Evolutionary conservation across 2,113 vertebrate genomes (phyloP).

Genomic region (Siphamia tubifer): DNA sequence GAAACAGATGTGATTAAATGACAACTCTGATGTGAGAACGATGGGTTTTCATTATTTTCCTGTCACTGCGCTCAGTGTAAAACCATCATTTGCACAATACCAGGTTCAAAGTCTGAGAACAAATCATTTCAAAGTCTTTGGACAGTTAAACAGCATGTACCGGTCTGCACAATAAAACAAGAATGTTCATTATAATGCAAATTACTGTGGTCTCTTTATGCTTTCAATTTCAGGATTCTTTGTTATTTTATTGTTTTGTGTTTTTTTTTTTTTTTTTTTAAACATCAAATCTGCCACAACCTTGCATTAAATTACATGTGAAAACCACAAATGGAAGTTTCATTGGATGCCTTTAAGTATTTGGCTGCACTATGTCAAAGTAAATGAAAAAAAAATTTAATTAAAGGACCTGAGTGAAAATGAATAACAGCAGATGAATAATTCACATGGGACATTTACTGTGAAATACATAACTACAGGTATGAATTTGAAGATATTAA

Average conservation of each 20-base stretch:
- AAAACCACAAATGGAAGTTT: conserved; percentile 42
- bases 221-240: conserved; percentile 59
- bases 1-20: conserved; percentile 63
- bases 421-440: not conserved
- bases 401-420: conserved; percentile 16
- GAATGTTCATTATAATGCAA: conserved; percentile 75
- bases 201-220: conserved; percentile 47
- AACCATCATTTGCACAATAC: conserved; percentile 54
- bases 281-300: conserved; percentile 38
- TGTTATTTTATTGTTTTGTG: conserved; percentile 27
- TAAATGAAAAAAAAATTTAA: conserved; percentile 28
- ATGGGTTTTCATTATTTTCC: conserved; percentile 63
- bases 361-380: conserved; percentile 24
- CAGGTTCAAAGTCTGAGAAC: conserved; percentile 53
- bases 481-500: not conserved
- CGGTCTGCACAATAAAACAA: conserved; percentile 52
- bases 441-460: not conserved
- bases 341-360: conserved; percentile 25
- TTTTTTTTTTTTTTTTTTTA: conserved; percentile 41
- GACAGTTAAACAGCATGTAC: conserved; percentile 56
- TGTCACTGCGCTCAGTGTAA: conserved; percentile 51
- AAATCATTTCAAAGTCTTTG: conserved; percentile 53
- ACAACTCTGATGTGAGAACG: conserved; percentile 39
- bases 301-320: conserved; percentile 37
- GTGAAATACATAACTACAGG: not conserved